These are phyloP conservation scores for Dendrolimus kikuchii DNA, from an alignment of 1,140 invertebrate genomes.

Conservation along the genomic window DNA sequence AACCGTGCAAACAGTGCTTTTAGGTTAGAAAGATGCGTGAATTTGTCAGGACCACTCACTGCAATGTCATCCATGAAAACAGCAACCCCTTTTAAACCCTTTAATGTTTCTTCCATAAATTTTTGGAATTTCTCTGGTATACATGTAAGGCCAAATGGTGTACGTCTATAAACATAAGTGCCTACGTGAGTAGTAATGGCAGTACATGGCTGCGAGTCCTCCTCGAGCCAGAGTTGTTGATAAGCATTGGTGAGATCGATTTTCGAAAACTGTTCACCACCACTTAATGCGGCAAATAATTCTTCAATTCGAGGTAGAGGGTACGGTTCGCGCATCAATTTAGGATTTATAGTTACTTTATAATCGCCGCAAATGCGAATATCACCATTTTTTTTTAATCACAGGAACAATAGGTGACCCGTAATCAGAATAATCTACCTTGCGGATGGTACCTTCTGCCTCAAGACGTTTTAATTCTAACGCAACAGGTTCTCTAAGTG, in stretches of 20 bases:
- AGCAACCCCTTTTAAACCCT: neutral
- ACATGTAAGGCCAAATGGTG: too few species aligned
- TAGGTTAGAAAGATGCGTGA: neutral
- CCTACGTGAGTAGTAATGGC: neutral
- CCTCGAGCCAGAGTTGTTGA: neutral
- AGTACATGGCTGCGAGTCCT: neutral
- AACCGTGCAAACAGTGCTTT: neutral
- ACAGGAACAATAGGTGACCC: neutral
- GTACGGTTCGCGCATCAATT: conserved; percentile 1
- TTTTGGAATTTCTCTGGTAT: too few species aligned
- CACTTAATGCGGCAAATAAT: neutral
- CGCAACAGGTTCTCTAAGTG: neutral
- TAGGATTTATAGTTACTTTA: neutral
- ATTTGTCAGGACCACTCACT: neutral
- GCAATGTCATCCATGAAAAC: neutral
- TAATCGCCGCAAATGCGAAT: neutral
- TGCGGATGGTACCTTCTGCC: neutral
- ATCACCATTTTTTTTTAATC: neutral
- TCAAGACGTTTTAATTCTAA: conserved; percentile 1
- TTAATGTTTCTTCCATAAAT: neutral
- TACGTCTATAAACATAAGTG: neutral
- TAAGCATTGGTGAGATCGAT: neutral
- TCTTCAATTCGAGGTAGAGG: conserved; percentile 1
- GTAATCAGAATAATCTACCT: conserved; percentile 1
- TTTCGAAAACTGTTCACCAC: neutral